Evolutionary conservation across 2,113 vertebrate species (phyloP).

Genomic region (Anolis carolinensis): DNA sequence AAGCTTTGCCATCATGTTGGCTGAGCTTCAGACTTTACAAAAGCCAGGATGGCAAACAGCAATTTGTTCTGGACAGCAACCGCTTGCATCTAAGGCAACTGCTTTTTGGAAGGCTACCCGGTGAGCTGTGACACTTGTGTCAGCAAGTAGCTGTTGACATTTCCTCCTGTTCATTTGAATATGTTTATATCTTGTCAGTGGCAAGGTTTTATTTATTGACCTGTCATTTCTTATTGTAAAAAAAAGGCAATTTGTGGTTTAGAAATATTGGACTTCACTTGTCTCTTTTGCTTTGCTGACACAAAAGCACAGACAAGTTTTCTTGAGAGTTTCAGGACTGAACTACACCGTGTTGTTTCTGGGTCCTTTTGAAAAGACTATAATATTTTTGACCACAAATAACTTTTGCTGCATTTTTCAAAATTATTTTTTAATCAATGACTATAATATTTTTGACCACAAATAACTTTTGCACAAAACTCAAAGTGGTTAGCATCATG

Average conservation of each 20-base stretch:
- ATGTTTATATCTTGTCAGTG: constrained; percentile 24
- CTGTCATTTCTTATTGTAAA: constrained; percentile 32
- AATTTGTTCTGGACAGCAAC: background rate
- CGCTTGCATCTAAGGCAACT: constrained; percentile 10
- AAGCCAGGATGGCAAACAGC: constrained; percentile 4
- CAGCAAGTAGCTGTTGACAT: background rate
- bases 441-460: no score
- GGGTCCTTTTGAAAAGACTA: background rate
- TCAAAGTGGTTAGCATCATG: no score
- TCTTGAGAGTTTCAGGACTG: background rate
- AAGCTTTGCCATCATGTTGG: constrained; percentile 30
- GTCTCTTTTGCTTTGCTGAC: constrained; percentile 48
- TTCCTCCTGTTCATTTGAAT: constrained; percentile 20
- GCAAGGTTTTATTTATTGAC: constrained; percentile 53
- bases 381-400: no score
- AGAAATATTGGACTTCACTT: constrained; percentile 42
- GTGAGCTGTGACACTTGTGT: constrained; percentile 39
- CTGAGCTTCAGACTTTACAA: constrained; percentile 19
- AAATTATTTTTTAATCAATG: no score
- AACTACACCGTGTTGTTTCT: background rate
- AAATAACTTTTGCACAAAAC: no score
- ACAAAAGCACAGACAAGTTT: background rate
- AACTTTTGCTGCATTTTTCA: no score
- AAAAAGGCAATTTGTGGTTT: background rate
- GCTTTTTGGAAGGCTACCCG: background rate